Base-by-base conservation (phyloP, 2,797 vertebrate species). In the Typhlichthys subterraneus region DNA sequence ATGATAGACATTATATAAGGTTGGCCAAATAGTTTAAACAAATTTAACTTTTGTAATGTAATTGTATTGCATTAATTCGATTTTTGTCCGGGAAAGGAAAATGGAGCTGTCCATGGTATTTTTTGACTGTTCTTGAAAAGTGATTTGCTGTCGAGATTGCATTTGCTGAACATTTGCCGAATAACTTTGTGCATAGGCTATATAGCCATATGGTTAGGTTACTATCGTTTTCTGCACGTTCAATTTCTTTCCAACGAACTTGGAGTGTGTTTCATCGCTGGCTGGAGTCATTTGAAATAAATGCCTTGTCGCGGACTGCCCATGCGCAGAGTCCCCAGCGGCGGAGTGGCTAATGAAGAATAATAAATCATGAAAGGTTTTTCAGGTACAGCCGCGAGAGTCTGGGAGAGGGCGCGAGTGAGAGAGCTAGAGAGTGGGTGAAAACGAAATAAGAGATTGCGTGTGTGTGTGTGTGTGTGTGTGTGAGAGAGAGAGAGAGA, bases 321-420 rank as follows among this genome's bases (percentile, higher is more conserved):
- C 93, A 91, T 91, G 92, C 83, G 89, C 88, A 90, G 83, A 89
- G 78, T 91, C 90, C 89, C 92, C 90, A 87, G 91, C 88, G 89
- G 93, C 90, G 88, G 82, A 86, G 88, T 73, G 84, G 88, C 89
- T 94, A 94, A 95, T 93, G 93, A 94, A 93, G 93, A 93, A 94
- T 92, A 93, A 93, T 93, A 94, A 93, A 94, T 93, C 91, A 91
- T 87, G 90, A 90, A 91, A 91, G 83, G 84, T 78, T 86, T 90
- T 91, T 87, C 87, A 90, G 86, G 91, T 88, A 89, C 86, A 87
- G 79, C 82, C 77, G 81, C 63, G 71, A 55, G 71, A 57, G 54
- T 63, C 73, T 50, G 67, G 57, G 31, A 57, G 59, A 66, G 77
- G 56, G 68, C 59, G 77, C 42, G 77, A 60, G 71, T 13, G 71